These are phyloP conservation scores for Halichoeres trimaculatus DNA, from an alignment of 2,113 vertebrate genomes.

Conservation along the genomic window DNA sequence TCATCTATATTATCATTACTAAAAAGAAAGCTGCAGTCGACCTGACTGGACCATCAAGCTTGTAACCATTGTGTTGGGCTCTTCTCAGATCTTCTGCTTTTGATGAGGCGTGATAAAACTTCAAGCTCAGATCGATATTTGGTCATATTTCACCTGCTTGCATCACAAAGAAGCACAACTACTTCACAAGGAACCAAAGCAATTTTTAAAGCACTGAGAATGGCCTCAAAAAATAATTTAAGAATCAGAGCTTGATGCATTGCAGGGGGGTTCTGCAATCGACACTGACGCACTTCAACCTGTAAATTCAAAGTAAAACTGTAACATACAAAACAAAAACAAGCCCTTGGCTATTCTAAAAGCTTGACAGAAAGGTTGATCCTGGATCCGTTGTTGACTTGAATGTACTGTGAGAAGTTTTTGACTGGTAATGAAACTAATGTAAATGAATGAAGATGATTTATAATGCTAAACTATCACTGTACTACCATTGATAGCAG, in stretches of 20 bases:
- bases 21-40: not conserved
- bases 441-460: too few relatives aligned
- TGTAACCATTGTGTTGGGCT: not conserved
- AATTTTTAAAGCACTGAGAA: slow-evolving; percentile 12
- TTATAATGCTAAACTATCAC: too few relatives aligned
- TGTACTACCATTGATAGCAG: too few relatives aligned
- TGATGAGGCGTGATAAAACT: not conserved
- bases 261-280: not conserved
- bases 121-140: not conserved
- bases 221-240: not conserved
- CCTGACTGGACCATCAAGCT: not conserved
- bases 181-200: not conserved
- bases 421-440: too few relatives aligned
- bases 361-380: not conserved
- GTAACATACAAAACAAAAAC: too few relatives aligned
- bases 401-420: too few relatives aligned
- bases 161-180: slow-evolving; percentile 22
- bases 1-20: not conserved
- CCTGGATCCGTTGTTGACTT: too few relatives aligned
- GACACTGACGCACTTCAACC: too few relatives aligned
- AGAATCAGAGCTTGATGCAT: not conserved
- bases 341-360: too few relatives aligned
- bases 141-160: slow-evolving; percentile 30
- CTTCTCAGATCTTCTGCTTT: not conserved
- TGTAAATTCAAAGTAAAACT: too few relatives aligned